Conservation (phyloP, 2,797 vertebrate species). For the Hozukius guyotensis region DNA sequence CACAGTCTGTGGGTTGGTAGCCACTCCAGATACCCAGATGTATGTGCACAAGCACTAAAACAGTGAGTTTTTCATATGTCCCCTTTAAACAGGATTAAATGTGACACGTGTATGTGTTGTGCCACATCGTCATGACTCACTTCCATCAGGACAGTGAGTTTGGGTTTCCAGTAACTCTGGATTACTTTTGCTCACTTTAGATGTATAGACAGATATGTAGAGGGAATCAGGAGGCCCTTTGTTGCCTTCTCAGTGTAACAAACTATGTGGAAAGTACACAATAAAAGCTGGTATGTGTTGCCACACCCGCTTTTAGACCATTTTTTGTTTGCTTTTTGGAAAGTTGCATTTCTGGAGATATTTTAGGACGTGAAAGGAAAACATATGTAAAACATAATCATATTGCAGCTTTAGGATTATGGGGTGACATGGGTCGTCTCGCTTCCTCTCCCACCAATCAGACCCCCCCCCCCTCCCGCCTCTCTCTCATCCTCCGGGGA, state of each 20-base stretch:
- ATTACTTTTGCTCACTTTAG: neutral
- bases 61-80: too few species aligned
- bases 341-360: neutral
- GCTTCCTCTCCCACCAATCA: constrained; percentile 38
- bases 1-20: too few species aligned
- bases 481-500: constrained; percentile 49
- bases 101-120: neutral
- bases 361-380: constrained; percentile 4
- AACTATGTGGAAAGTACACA: neutral
- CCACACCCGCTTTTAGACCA: neutral
- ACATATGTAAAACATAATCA: constrained; percentile 22
- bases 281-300: neutral
- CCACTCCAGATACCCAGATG: too few species aligned
- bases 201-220: neutral
- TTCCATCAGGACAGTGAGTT: constrained; percentile 2
- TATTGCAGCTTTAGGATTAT: constrained; percentile 38
- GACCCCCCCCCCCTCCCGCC: neutral
- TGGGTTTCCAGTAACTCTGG: neutral
- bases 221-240: neutral
- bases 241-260: neutral
- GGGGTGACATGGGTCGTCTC: constrained; percentile 28
- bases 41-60: too few species aligned
- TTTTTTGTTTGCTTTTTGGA: neutral
- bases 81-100: neutral
- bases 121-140: constrained; percentile 32